Evolutionary conservation across 2,888 invertebrate species (phyloP).

Genomic region (Rhodophaea formosa): DNA sequence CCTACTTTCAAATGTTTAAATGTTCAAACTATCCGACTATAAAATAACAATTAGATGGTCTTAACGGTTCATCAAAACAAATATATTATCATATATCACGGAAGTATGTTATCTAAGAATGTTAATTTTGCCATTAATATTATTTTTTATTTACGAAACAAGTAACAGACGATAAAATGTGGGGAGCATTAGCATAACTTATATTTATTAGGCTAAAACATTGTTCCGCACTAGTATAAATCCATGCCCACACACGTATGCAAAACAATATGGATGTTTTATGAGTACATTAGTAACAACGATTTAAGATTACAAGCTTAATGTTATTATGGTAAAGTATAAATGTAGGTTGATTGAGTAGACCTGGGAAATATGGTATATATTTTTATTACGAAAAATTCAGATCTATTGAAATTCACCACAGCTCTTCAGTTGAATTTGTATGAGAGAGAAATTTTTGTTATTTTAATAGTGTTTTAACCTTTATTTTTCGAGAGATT

Average conservation of each 20-base stretch:
- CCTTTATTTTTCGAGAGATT: too few relatives aligned
- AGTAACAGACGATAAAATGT: not conserved
- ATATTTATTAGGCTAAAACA: not conserved
- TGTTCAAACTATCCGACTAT: not conserved
- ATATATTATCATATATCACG: constrained; percentile 3
- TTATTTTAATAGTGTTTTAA: too few relatives aligned
- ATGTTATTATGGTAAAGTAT: too few relatives aligned
- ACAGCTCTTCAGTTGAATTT: too few relatives aligned
- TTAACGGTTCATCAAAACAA: not conserved
- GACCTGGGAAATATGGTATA: too few relatives aligned
- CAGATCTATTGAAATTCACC: too few relatives aligned
- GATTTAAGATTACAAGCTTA: not conserved
- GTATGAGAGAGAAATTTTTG: too few relatives aligned
- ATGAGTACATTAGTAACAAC: not conserved
- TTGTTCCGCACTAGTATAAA: not conserved
- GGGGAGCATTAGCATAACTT: constrained; percentile 2
- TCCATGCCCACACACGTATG: not conserved
- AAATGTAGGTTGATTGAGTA: too few relatives aligned
- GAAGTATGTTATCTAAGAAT: constrained; percentile 7
- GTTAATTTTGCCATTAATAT: constrained; percentile 14
- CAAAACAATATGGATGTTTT: not conserved
- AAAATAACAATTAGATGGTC: not conserved
- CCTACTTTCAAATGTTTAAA: not conserved
- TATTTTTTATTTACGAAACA: not conserved
- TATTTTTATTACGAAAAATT: too few relatives aligned